phyloP scores from a whole-genome alignment of 1,140 invertebrate species.

The Pogonomyrmex barbatus region DNA sequence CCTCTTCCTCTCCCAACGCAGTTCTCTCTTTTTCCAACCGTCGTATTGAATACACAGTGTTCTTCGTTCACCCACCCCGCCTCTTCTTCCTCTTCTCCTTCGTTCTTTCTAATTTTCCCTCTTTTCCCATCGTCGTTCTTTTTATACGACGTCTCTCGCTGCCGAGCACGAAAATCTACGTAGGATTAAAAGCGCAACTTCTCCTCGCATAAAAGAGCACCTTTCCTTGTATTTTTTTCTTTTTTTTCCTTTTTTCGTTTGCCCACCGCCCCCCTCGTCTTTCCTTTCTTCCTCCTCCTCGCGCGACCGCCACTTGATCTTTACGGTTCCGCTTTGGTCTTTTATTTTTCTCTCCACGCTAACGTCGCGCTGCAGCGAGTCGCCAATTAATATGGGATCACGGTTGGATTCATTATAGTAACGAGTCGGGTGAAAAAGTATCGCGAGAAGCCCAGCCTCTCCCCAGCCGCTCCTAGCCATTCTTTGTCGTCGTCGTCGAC shows the following conservation, averaged over 20 bases:
- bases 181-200: conserved; percentile 55
- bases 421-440: conserved; percentile 55
- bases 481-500: conserved; percentile 25
- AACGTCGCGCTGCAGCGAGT: conserved; percentile 50
- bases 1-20: neutral
- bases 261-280: neutral
- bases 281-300: neutral
- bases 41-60: neutral
- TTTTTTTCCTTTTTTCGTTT: too few species aligned
- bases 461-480: neutral
- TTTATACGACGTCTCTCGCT: conserved; percentile 52
- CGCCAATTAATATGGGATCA: conserved; percentile 63
- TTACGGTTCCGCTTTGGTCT: conserved; percentile 29
- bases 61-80: neutral
- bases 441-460: conserved; percentile 19
- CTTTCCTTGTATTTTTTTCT: conserved; percentile 23
- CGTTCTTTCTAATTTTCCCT: neutral
- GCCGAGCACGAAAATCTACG: conserved; percentile 55
- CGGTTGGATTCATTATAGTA: conserved; percentile 59
- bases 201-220: conserved; percentile 56
- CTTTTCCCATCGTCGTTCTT: conserved; percentile 42
- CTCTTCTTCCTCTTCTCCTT: neutral
- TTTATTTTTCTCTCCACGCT: conserved; percentile 26
- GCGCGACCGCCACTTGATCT: conserved; percentile 50
- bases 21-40: neutral